Percentiles rank a stretch among this genome's conserved stretches.
Evolutionary conservation across 2,888 invertebrate genomes (phyloP).

Genomic region (Macrosoma leucophasiata): DNA sequence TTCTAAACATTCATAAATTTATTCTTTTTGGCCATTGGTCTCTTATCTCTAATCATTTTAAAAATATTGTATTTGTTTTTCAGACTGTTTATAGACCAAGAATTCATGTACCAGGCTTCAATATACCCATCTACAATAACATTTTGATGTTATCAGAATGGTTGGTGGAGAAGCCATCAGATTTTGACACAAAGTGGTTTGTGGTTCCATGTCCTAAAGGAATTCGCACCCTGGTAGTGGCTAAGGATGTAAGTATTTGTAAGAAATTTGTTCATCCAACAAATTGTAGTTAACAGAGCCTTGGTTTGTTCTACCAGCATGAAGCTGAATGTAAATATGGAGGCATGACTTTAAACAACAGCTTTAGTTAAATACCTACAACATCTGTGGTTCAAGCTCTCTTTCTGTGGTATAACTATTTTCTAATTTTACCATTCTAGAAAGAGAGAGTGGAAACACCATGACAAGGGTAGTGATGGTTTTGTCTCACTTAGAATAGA

Average conservation of each 20-base stretch:
- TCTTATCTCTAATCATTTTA: conserved; percentile 7
- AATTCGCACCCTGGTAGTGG: conserved; percentile 86
- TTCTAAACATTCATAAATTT: conserved; percentile 1
- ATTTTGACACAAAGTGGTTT: conserved; percentile 82
- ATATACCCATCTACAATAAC: conserved; percentile 53
- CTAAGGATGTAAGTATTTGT: conserved; percentile 76
- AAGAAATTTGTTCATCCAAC: too few relatives aligned
- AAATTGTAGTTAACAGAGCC: too few relatives aligned
- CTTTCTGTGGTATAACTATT: too few relatives aligned
- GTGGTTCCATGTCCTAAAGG: conserved; percentile 90
- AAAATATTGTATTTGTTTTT: conserved; percentile 21
- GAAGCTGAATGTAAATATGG: too few relatives aligned
- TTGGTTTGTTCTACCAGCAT: too few relatives aligned
- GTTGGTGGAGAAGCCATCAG: conserved; percentile 89
- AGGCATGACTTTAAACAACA: too few relatives aligned
- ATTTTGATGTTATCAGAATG: conserved; percentile 95
- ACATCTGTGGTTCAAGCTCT: too few relatives aligned
- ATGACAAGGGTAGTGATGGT: too few relatives aligned
- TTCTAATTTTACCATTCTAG: too few relatives aligned
- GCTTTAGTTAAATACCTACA: too few relatives aligned
- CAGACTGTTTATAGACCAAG: conserved; percentile 51
- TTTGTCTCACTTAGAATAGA: too few relatives aligned
- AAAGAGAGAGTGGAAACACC: too few relatives aligned
- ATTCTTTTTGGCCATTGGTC: neutral
- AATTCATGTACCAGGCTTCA: conserved; percentile 64